These are phyloP conservation scores for Pseudeuparius sepicola DNA, from an alignment of 2,888 invertebrate species.

Conservation along the genomic window DNA sequence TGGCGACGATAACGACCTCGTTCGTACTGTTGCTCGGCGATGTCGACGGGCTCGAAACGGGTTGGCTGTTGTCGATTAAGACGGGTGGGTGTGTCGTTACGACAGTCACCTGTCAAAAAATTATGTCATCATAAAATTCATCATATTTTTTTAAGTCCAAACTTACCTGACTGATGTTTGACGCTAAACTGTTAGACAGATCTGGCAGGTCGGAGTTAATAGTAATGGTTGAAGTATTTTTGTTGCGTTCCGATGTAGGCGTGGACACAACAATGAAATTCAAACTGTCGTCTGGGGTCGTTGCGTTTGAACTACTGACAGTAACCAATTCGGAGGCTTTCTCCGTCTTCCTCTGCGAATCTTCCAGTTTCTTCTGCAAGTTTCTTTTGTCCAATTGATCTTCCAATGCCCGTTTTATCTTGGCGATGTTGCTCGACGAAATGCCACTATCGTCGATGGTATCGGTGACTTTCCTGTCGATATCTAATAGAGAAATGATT, in stretches of 20 bases:
- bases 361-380: conserved; percentile 16
- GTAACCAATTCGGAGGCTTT: no score
- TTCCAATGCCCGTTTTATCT: conserved; percentile 28
- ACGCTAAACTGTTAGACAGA: conserved; percentile 62
- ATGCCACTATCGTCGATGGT: no score
- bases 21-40: conserved; percentile 45
- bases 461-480: no score
- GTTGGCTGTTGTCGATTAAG: conserved; percentile 51
- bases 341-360: neutral
- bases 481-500: no score
- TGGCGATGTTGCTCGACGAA: conserved; percentile 24
- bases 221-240: conserved; percentile 44
- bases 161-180: conserved; percentile 57
- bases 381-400: conserved; percentile 24
- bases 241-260: conserved; percentile 32
- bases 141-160: neutral
- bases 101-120: conserved; percentile 57
- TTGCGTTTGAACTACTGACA: conserved; percentile 28
- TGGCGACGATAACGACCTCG: conserved; percentile 72
- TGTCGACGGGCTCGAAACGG: conserved; percentile 37
- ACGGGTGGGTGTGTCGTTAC: conserved; percentile 79
- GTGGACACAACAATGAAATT: conserved; percentile 34
- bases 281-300: conserved; percentile 29
- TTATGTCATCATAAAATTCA: neutral
- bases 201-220: conserved; percentile 47